These are phyloP conservation scores for Eufriesea mexicana DNA, from an alignment of 1,140 invertebrate species.

Conservation along the genomic window DNA sequence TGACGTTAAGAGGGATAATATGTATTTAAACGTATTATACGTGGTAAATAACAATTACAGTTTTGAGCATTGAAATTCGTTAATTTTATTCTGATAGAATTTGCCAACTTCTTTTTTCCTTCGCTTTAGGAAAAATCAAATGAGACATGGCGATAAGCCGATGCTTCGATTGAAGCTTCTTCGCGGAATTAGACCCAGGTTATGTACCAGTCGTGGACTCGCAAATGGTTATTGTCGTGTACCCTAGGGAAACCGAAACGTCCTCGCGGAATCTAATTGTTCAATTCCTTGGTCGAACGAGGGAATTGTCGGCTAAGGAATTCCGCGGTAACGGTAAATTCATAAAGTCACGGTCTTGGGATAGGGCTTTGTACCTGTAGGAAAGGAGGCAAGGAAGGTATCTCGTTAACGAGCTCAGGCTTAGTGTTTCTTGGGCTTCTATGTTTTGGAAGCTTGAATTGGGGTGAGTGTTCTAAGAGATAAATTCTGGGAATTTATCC, in stretches of 20 bases:
- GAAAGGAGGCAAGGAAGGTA: neutral
- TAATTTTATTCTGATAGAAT: no score
- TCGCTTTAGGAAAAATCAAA: slow-evolving; percentile 40
- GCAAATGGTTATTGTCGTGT: slow-evolving; percentile 55
- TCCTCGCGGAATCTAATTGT: slow-evolving; percentile 17
- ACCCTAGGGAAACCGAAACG: neutral
- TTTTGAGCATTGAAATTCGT: no score
- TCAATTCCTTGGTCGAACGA: neutral
- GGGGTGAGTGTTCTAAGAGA: no score
- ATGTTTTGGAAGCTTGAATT: no score
- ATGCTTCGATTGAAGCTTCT: slow-evolving; percentile 42
- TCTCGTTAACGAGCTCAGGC: no score
- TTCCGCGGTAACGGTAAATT: neutral
- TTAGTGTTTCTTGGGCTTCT: no score
- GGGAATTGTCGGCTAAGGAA: neutral
- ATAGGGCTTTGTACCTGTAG: neutral
- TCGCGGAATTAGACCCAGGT: slow-evolving; percentile 43
- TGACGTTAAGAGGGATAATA: neutral
- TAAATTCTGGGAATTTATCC: no score
- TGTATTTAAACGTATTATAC: no score
- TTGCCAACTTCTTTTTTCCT: neutral
- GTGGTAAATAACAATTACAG: no score
- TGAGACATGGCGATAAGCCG: slow-evolving; percentile 32
- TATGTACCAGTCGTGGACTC: slow-evolving; percentile 26
- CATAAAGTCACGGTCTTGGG: neutral